Conservation (phyloP, 2,888 invertebrate genomes). For the Dryococelus australis region DNA sequence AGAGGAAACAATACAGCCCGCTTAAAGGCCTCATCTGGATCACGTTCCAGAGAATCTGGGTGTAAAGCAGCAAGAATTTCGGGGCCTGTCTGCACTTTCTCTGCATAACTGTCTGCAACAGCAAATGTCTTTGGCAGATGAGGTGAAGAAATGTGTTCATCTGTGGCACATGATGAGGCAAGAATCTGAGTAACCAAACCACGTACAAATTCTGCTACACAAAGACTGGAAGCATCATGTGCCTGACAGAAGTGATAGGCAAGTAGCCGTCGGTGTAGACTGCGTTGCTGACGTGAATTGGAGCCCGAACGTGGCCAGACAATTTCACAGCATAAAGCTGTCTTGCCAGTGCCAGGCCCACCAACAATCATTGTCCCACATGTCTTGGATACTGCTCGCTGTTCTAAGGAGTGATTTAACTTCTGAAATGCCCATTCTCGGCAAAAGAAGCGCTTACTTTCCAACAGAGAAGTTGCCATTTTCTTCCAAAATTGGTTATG, state of each 20-base stretch:
- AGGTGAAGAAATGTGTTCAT: slow-evolving; percentile 35
- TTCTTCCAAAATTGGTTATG: neutral
- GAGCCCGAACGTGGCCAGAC: slow-evolving; percentile 74
- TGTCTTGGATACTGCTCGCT: slow-evolving; percentile 81
- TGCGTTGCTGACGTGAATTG: slow-evolving; percentile 73
- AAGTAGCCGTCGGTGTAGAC: slow-evolving; percentile 78
- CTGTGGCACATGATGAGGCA: slow-evolving; percentile 51
- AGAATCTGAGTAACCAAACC: slow-evolving; percentile 85
- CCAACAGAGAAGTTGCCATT: slow-evolving; percentile 47
- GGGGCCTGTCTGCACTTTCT: slow-evolving; percentile 70
- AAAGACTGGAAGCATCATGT: slow-evolving; percentile 84
- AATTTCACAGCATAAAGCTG: slow-evolving; percentile 84
- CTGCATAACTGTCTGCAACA: slow-evolving; percentile 42
- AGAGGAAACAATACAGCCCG: slow-evolving; percentile 87
- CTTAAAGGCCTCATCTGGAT: slow-evolving; percentile 92
- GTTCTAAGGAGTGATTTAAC: slow-evolving; percentile 89
- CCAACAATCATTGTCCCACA: slow-evolving; percentile 90
- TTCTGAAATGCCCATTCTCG: slow-evolving; percentile 97
- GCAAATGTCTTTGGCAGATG: slow-evolving; percentile 38
- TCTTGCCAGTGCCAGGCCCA: slow-evolving; percentile 94
- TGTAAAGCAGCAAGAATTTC: slow-evolving; percentile 83
- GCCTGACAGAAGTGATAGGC: slow-evolving; percentile 83
- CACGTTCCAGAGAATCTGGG: slow-evolving; percentile 82
- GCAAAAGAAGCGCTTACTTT: slow-evolving; percentile 78
- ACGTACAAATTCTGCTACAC: slow-evolving; percentile 84